Conservation (phyloP, 2,888 invertebrate genomes). For the Apantesis nais region DNA sequence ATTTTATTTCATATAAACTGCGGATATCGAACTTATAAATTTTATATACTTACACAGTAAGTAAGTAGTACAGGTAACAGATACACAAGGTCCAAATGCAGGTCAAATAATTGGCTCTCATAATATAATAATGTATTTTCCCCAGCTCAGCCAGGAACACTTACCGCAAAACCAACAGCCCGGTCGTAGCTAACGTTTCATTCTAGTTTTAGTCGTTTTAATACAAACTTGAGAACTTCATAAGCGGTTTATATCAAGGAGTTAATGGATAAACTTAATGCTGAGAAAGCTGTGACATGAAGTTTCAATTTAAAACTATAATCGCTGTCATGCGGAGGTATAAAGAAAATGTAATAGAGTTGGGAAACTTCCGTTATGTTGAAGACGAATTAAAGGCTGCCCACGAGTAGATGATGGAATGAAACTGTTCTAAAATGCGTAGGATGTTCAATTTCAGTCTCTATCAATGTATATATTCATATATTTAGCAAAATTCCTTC, state of each 20-base stretch:
- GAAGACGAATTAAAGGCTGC: not conserved
- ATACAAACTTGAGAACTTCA: not conserved
- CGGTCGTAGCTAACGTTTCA: not conserved
- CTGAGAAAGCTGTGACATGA: not conserved
- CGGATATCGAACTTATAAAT: not conserved
- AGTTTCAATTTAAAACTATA: constrained; percentile 1
- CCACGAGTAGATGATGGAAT: not conserved
- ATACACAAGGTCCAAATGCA: not conserved
- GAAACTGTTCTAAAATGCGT: not conserved
- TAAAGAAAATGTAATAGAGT: not conserved
- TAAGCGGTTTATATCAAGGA: constrained; percentile 3
- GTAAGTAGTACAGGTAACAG: not conserved
- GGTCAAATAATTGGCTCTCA: not conserved
- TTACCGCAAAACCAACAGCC: not conserved
- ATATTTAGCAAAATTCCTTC: too few relatives aligned
- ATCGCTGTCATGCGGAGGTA: not conserved
- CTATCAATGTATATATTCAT: not conserved
- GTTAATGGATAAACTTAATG: constrained; percentile 1
- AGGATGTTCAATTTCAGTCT: not conserved
- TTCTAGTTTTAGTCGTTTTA: not conserved
- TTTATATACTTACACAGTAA: too few relatives aligned
- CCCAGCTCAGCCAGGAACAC: not conserved
- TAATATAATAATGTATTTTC: not conserved
- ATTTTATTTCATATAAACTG: not conserved
- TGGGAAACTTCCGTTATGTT: not conserved